Percentiles rank a stretch among this genome's conserved stretches.
Conservation (phyloP, 1,140 invertebrate genomes). For the Pararge aegeria region DNA sequence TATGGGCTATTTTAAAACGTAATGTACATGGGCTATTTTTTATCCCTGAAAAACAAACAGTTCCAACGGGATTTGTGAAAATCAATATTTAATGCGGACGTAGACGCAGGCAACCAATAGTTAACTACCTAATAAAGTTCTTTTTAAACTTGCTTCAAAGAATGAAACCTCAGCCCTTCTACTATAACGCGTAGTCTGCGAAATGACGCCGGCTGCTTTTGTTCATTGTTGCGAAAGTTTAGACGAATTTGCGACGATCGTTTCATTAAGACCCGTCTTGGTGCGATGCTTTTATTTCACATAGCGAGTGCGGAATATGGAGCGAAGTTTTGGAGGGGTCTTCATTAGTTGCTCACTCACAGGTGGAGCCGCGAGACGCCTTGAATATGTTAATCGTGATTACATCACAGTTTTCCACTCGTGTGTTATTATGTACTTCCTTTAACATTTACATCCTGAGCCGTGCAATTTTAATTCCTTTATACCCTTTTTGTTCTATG, state of each 20-base stretch:
- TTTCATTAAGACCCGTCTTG: slow-evolving; percentile 71
- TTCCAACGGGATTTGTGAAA: no score
- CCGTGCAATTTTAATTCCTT: neutral
- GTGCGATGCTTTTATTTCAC: slow-evolving; percentile 62
- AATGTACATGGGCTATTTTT: no score
- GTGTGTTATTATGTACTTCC: slow-evolving; percentile 9
- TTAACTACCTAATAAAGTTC: neutral
- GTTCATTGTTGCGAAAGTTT: slow-evolving; percentile 69
- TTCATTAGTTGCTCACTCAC: slow-evolving; percentile 67
- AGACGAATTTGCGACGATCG: slow-evolving; percentile 68
- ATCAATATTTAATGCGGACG: no score
- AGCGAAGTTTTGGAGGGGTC: slow-evolving; percentile 67
- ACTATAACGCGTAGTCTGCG: slow-evolving; percentile 15
- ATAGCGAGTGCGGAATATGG: slow-evolving; percentile 47
- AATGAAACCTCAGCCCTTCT: neutral
- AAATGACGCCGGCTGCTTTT: slow-evolving; percentile 47
- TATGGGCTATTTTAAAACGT: no score
- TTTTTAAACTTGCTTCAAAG: neutral
- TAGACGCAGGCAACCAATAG: neutral
- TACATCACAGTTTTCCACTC: slow-evolving; percentile 1
- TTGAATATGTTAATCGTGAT: slow-evolving; percentile 24
- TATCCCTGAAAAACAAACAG: no score
- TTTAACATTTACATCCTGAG: neutral
- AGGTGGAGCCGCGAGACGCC: slow-evolving; percentile 27
- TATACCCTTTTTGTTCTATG: neutral